Base-by-base conservation (phyloP, 1,140 invertebrate species). In the Drosophila teissieri region DNA sequence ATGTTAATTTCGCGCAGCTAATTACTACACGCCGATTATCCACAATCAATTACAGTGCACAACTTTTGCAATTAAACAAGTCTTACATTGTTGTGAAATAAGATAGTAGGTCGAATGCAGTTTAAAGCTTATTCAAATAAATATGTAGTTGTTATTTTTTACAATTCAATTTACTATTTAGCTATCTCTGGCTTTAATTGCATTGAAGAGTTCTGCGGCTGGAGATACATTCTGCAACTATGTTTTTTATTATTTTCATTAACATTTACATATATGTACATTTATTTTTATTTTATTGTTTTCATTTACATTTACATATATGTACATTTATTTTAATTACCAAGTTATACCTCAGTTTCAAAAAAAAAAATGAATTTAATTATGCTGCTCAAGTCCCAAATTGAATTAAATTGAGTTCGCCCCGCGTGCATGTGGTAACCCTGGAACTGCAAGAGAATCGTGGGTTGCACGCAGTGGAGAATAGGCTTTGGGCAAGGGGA, bases 391-490 rank as follows among this genome's bases (percentile, higher is more conserved):
- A 39, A 39, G 37, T 39, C 34, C 34, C 3, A 37, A 19, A 19
- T 19, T 19, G 19, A 19, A 37, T 14, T n/a, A 6, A n/a, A 27
- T 6, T 48, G 2, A 4, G 19, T 10, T 39, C 22, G 19, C 12
- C 10, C 10, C 22, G 11, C 12, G 12, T 22, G 19, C 46, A 62
- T 73, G 56, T 73, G 70, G 70, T 60, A 73, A 36, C 70, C 44
- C 56, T 56, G 45, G 69, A 75, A 85, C 39, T 86, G 82, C 82
- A 86, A 62, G 65, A 52, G 46, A 64, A 42, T 42, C 60, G 61
- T 42, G 24, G 36, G 34, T 27, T 53, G 58, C 58, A 61, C 58
- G 52, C 24, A 40, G 52, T 34, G 27, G 36, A 48, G 31, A 63
- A 31, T 12, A 27, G 11, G 10, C 31, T 31, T 31, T 14, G 36